These are phyloP conservation scores for Artemia sinica DNA, from an alignment of 2,888 invertebrate genomes.

Conservation along the genomic window DNA sequence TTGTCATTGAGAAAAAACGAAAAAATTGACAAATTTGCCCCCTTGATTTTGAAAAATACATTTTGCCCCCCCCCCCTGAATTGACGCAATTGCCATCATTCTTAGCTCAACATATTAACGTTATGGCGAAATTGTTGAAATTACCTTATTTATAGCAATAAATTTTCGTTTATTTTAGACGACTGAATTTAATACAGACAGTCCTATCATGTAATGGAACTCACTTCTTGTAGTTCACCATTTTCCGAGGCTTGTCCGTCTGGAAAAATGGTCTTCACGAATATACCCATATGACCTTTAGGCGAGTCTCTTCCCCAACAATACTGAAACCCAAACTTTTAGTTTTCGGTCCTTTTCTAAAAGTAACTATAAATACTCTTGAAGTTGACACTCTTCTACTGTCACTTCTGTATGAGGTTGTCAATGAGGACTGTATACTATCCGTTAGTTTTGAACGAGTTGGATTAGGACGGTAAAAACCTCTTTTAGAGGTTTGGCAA, in stretches of 20 bases:
- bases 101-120: too few species aligned
- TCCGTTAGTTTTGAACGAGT: not conserved
- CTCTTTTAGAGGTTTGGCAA: not conserved
- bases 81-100: too few species aligned
- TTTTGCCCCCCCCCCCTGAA: too few species aligned
- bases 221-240: slow-evolving; percentile 62
- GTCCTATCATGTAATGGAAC: slow-evolving; percentile 19
- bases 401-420: not conserved
- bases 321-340: slow-evolving; percentile 77
- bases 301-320: slow-evolving; percentile 71
- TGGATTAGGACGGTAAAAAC: not conserved
- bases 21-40: too few species aligned
- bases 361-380: slow-evolving; percentile 38
- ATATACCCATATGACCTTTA: slow-evolving; percentile 71
- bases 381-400: slow-evolving; percentile 26
- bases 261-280: slow-evolving; percentile 69
- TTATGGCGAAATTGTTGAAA: too few species aligned
- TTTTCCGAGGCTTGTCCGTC: slow-evolving; percentile 69
- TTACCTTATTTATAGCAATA: too few species aligned
- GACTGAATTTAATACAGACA: too few species aligned
- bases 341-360: slow-evolving; percentile 57
- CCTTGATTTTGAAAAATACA: too few species aligned
- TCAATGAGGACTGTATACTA: not conserved
- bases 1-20: too few species aligned
- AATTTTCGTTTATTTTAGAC: too few species aligned